Base-by-base conservation (phyloP, 2,888 invertebrate genomes). In the Crepidodera aurea region DNA sequence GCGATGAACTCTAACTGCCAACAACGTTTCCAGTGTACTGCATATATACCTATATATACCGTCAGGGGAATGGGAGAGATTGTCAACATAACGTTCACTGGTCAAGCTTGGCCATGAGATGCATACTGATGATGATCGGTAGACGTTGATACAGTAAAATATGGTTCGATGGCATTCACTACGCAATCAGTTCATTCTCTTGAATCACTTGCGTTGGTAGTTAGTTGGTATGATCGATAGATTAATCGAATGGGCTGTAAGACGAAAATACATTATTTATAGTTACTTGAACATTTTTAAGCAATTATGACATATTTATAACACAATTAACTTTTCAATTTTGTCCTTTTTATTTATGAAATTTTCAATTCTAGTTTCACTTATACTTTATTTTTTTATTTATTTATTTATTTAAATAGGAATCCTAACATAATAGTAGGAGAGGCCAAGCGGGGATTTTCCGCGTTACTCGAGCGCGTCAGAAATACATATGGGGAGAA, bases 81-180 rank as follows among this genome's bases (percentile, higher is more conserved):
- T 57, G 48, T 57, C 57, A 50, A 57, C 48, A 57, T 44, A 57
- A 57, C 57, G 57, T 57, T 50, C 48, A 34, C 39, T 50, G 57
- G 57, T 57, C 57, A 57, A 57, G 57, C 57, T 40, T 18, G 27
- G 48, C 6, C 57, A 50, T 50, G 44, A 50, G 48, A 12, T 29
- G 57, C 57, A 57, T 57, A 57, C 39, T 57, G 57, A 57, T 57
- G 57, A 57, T 48, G 57, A 57, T 57, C 57, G 37, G 42, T 39
- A n/a, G 37, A 48, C 27, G 57, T 50, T 18, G 57, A 22, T 42
- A 48, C 48, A 16, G 57, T 57, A 57, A 57, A 57, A 57, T 57
- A 57, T 44, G 18, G 44, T 37, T 19, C 15, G 15, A 42, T 29
- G 25, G 37, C 12, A 29, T 25, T 29, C 48, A 29, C 25, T 27